Percentiles rank a stretch among this genome's conserved stretches.
Conservation (phyloP, 2,797 vertebrate species). For the Rallus crepitans region DNA sequence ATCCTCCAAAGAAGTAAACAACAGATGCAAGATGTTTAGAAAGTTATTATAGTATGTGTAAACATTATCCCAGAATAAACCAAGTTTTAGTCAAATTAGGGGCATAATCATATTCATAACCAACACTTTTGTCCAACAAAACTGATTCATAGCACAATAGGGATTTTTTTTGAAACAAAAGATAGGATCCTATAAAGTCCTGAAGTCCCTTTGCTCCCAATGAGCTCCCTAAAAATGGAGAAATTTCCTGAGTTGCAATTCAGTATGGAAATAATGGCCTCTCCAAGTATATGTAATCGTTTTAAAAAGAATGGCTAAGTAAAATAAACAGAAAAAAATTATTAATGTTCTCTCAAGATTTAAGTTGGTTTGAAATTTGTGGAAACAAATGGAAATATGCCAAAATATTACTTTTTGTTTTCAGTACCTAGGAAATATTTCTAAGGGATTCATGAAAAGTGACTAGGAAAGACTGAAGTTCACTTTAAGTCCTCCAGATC, state of each 20-base stretch:
- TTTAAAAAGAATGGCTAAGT: background rate
- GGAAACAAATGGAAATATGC: background rate
- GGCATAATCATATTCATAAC: background rate
- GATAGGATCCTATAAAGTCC: background rate
- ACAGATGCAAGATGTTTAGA: conserved; percentile 30
- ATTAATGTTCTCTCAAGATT: background rate
- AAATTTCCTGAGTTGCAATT: background rate
- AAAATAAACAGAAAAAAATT: background rate
- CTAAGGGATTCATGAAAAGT: background rate
- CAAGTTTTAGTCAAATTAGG: background rate
- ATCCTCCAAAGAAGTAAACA: conserved; percentile 26
- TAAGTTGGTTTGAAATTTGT: background rate
- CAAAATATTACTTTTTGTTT: background rate
- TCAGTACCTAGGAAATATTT: background rate
- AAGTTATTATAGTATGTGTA: conserved; percentile 4
- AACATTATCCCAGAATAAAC: background rate
- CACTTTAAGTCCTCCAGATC: background rate
- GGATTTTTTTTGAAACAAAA: background rate
- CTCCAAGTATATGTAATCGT: background rate
- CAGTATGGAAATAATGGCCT: accelerated
- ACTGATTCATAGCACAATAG: background rate
- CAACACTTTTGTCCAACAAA: background rate
- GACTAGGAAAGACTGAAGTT: background rate
- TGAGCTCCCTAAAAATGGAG: background rate
- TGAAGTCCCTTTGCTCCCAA: background rate